phyloP scores from a whole-genome alignment of 2,888 invertebrate genomes.

The Bombylius major region DNA sequence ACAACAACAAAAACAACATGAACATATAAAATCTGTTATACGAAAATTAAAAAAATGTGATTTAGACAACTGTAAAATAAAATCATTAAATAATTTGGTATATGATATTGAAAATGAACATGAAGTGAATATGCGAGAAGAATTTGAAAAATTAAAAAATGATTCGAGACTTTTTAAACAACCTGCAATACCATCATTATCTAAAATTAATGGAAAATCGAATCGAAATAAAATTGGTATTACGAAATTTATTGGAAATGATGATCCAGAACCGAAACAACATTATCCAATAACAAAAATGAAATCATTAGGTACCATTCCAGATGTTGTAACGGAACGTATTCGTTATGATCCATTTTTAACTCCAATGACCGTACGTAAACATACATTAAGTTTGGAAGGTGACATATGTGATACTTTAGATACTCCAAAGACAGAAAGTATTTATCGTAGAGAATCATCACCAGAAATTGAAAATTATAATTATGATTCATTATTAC shows the following conservation, averaged over 20 bases:
- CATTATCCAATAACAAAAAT: constrained; percentile 35
- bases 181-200: background rate
- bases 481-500: background rate
- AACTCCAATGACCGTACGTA: constrained; percentile 32
- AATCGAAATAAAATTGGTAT: constrained; percentile 34
- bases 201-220: constrained; percentile 23
- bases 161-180: constrained; percentile 6
- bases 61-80: constrained; percentile 26
- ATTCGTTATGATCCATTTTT: constrained; percentile 33
- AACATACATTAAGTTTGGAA: constrained; percentile 17
- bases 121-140: constrained; percentile 26
- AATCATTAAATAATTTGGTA: constrained; percentile 32
- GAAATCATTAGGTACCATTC: constrained; percentile 36
- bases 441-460: background rate
- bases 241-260: constrained; percentile 35
- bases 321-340: constrained; percentile 32
- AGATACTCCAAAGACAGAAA: background rate
- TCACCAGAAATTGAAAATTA: background rate
- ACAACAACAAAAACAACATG: background rate
- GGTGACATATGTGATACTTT: background rate
- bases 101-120: constrained; percentile 26
- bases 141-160: constrained; percentile 26
- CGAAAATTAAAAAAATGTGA: constrained; percentile 27
- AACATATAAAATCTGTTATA: constrained; percentile 26
- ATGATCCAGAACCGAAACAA: constrained; percentile 19